Evolutionary conservation across 2,113 vertebrate genomes (phyloP), one percentile per base, ranked within the genome.

Genomic region (Sylvilagus bachmani): DNA sequence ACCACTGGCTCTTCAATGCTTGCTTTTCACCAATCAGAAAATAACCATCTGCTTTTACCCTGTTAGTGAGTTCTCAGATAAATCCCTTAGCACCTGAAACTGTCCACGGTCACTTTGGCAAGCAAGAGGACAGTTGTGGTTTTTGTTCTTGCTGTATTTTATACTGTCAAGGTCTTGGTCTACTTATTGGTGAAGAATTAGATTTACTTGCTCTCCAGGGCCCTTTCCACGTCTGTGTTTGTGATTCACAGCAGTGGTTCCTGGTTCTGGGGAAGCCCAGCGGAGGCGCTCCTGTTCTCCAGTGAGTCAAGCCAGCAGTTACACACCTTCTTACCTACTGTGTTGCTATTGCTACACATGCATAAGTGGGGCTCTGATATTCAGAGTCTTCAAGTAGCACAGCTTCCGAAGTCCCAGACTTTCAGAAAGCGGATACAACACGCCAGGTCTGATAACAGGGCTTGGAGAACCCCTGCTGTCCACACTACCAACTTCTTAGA

Each of bases 141-240:
- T 17, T 36, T 95, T 80, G 81, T 79, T 8, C 49, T 89, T 79
- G 69, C 27, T 92, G 16, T 89, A 58, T 84, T 81, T 91, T 84
- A 75, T 69, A 62, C 80, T 69, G 31, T n/a, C 13, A 53, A 69
- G 27, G 38, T 77, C 84, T 91, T 75, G 6, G 2, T 67, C 58
- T 94, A 44, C 55, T 88, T 29, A 61, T 55, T 51, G 17, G 21
- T 87, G 58, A 67, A 80, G 49, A 27, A n/a, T 70, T 69, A 16
- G 10, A 79, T 33, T 61, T 33, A 25, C 14, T 62, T 70, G 64
- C 24, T 82, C 53, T 82, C 12, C 29, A 49, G n/a, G 55, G 85
- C 4, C 33, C 17, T 86, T 55, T 93, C 49, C 24, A 49, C 17
- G 17, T 90, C 38, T 89, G 29, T n/a, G 22, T 77, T 27, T 74